Evolutionary conservation across 2,113 vertebrate species (phyloP).

Genomic region (Mionectes macconnelli): DNA sequence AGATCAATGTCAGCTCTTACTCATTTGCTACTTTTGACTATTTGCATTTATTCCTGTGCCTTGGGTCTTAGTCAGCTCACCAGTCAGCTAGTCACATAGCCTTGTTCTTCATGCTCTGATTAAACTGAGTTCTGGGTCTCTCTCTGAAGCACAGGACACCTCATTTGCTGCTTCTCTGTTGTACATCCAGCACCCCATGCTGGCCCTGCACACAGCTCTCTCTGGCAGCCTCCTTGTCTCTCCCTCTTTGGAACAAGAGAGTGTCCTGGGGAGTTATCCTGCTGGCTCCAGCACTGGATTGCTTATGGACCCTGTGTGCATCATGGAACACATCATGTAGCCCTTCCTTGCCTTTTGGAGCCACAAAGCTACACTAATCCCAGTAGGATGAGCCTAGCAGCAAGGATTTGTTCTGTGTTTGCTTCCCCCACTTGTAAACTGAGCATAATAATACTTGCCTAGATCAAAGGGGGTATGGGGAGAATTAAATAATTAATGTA

Average conservation of each 20-base stretch:
- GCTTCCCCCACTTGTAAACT: constrained; percentile 26
- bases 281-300: neutral
- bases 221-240: neutral
- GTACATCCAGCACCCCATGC: neutral
- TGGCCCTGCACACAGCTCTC: neutral
- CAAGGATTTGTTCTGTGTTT: neutral
- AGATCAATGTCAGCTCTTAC: neutral
- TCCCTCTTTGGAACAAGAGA: neutral
- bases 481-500: constrained; percentile 59
- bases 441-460: constrained; percentile 16
- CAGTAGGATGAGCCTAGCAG: neutral
- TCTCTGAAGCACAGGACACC: neutral
- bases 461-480: constrained; percentile 45
- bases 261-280: neutral
- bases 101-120: neutral
- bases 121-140: neutral
- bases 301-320: neutral
- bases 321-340: neutral
- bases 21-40: neutral
- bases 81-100: no score
- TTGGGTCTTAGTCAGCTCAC: neutral
- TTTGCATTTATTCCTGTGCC: neutral
- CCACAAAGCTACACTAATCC: fast-evolving
- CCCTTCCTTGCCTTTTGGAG: neutral
- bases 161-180: neutral